Conservation (phyloP, 2,888 invertebrate genomes). For the Boloria selene region DNA sequence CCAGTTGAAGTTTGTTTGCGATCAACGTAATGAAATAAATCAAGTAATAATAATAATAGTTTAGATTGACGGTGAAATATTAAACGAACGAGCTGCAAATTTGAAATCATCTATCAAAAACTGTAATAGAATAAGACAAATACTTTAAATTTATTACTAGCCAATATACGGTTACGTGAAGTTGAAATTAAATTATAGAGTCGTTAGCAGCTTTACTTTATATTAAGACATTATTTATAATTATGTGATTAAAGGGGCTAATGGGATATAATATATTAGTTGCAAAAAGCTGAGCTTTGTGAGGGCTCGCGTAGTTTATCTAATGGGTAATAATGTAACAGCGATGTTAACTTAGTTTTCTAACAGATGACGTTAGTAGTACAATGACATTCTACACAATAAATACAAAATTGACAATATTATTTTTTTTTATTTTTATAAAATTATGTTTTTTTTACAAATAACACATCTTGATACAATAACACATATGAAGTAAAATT, state of each 20-base stretch:
- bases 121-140: slow-evolving; percentile 45
- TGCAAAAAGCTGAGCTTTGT: too few relatives aligned
- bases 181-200: slow-evolving; percentile 35
- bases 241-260: slow-evolving; percentile 12
- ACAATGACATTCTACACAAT: too few relatives aligned
- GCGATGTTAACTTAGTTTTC: too few relatives aligned
- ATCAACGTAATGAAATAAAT: neutral
- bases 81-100: slow-evolving; percentile 26
- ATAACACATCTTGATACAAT: too few relatives aligned
- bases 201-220: slow-evolving; percentile 26
- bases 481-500: too few relatives aligned
- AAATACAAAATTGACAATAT: too few relatives aligned
- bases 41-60: slow-evolving; percentile 11
- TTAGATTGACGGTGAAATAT: slow-evolving; percentile 16
- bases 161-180: slow-evolving; percentile 36
- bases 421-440: too few relatives aligned
- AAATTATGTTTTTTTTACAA: too few relatives aligned
- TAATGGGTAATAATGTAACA: too few relatives aligned
- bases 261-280: neutral
- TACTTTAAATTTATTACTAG: slow-evolving; percentile 43
- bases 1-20: too few relatives aligned
- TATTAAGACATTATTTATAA: slow-evolving; percentile 37
- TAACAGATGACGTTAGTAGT: too few relatives aligned
- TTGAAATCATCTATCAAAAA: slow-evolving; percentile 37
- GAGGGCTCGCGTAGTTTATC: too few relatives aligned